phyloP scores from a whole-genome alignment of 2,888 invertebrate species.

The Standfussiana lucernea region DNA sequence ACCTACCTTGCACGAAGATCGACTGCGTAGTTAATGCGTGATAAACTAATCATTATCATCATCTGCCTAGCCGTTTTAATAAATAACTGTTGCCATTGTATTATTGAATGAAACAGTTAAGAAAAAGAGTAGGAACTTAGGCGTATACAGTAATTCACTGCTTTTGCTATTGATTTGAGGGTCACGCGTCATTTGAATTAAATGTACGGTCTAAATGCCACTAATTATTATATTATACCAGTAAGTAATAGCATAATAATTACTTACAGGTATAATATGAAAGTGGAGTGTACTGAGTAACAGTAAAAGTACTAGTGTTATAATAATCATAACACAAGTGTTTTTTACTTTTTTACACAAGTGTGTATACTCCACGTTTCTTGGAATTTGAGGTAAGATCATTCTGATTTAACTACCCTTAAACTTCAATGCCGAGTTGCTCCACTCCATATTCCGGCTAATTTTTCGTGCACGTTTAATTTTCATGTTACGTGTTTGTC shows the following conservation, averaged over 20 bases:
- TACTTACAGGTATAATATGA: too few relatives aligned
- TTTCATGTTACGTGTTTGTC: not conserved
- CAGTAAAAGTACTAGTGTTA: too few relatives aligned
- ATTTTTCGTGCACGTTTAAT: not conserved
- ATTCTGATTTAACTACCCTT: not conserved
- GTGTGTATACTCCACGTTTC: too few relatives aligned
- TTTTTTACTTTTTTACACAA: too few relatives aligned
- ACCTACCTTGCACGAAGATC: not conserved
- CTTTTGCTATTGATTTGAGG: not conserved
- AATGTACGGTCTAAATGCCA: not conserved
- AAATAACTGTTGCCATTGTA: not conserved
- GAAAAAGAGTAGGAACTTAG: not conserved
- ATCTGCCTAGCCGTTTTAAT: too few relatives aligned
- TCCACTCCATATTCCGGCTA: not conserved
- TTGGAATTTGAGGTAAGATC: not conserved
- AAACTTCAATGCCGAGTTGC: not conserved
- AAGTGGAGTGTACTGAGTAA: too few relatives aligned
- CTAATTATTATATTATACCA: not conserved
- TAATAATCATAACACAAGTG: not conserved
- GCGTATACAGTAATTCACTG: not conserved
- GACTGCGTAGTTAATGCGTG: not conserved
- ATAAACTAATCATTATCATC: too few relatives aligned
- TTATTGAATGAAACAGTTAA: not conserved
- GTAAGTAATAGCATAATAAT: not conserved
- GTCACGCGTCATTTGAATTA: not conserved